phyloP scores from a whole-genome alignment of 2,888 invertebrate species.

The Latheticus oryzae region DNA sequence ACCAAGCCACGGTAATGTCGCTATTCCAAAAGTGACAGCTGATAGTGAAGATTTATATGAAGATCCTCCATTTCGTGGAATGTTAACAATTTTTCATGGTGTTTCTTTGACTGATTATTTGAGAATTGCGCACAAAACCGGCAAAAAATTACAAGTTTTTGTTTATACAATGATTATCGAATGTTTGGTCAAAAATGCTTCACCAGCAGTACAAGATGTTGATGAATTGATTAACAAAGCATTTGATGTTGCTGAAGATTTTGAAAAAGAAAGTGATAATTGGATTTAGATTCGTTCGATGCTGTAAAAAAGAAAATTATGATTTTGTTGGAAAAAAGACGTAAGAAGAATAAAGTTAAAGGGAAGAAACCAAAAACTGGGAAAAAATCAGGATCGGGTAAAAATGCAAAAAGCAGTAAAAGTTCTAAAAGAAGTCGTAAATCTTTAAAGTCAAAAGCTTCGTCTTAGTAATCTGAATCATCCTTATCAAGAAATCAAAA shows the following conservation, averaged over 20 bases:
- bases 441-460: too few relatives aligned
- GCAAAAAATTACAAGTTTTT: constrained; percentile 65
- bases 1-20: too few relatives aligned
- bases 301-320: constrained; percentile 52
- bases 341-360: too few relatives aligned
- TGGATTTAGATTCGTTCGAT: constrained; percentile 54
- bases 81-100: constrained; percentile 66
- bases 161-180: constrained; percentile 68
- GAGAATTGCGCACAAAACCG: constrained; percentile 60
- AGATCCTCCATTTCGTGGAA: constrained; percentile 51
- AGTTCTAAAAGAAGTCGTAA: too few relatives aligned
- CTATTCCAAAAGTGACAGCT: neutral
- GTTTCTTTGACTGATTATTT: constrained; percentile 61
- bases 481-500: too few relatives aligned
- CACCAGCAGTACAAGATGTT: constrained; percentile 52
- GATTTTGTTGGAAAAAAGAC: constrained; percentile 44
- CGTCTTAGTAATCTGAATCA: too few relatives aligned
- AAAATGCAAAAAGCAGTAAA: too few relatives aligned
- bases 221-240: constrained; percentile 52
- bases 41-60: constrained; percentile 15
- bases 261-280: constrained; percentile 44
- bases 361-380: constrained; percentile 37
- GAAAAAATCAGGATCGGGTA: too few relatives aligned
- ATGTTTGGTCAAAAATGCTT: constrained; percentile 59
- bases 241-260: constrained; percentile 50